These are phyloP conservation scores for Rhinolophus ferrumequinum DNA, from an alignment of 2,113 vertebrate species.

Conservation along the genomic window DNA sequence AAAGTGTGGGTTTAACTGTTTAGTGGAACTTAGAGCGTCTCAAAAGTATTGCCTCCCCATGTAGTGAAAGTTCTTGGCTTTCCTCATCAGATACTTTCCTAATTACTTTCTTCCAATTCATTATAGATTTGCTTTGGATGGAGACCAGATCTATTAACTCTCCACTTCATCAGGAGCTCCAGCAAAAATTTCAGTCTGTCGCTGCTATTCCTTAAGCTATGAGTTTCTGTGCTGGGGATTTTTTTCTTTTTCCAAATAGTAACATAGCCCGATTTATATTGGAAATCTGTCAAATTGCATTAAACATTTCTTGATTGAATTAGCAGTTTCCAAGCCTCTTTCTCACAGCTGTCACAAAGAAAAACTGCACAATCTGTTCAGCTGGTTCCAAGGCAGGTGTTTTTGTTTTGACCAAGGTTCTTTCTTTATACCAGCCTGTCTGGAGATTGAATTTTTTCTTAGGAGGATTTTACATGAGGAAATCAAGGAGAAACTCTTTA, in stretches of 20 bases:
- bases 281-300: constrained; percentile 76
- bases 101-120: constrained; percentile 43
- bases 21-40: neutral
- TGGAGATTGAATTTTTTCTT: constrained; percentile 52
- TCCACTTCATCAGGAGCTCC: neutral
- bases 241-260: neutral
- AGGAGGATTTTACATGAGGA: constrained; percentile 36
- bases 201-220: neutral
- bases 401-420: constrained; percentile 36
- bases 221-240: neutral
- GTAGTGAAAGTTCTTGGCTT: neutral
- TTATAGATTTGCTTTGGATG: constrained; percentile 4
- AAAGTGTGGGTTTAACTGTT: neutral
- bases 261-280: constrained; percentile 57
- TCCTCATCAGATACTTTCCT: neutral
- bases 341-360: constrained; percentile 43
- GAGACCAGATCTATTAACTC: constrained; percentile 38
- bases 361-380: constrained; percentile 42
- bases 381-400: constrained; percentile 17
- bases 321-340: constrained; percentile 70
- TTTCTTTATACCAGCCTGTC: neutral
- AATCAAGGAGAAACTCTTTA: constrained; percentile 17
- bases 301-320: constrained; percentile 56
- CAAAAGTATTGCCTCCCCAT: neutral
- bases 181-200: neutral